Evolutionary conservation across 2,113 vertebrate genomes (phyloP).

Genomic region (Mirounga angustirostris): DNA sequence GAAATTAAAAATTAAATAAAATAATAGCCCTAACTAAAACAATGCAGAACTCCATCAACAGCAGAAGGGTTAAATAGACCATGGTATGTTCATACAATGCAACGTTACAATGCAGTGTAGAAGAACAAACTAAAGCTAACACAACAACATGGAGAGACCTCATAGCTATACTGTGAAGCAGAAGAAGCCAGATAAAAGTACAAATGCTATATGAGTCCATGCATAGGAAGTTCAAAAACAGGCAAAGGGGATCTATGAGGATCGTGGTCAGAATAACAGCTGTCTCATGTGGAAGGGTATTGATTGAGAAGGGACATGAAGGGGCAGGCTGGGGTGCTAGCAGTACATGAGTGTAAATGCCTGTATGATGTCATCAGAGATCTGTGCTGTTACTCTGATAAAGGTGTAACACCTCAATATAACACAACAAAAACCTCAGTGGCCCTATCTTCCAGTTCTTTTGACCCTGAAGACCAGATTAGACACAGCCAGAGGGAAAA

Average conservation of each 20-base stretch:
- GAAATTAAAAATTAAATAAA: neutral
- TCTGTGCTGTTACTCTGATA: neutral
- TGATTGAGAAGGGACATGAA: neutral
- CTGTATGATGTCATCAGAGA: neutral
- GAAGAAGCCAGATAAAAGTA: neutral
- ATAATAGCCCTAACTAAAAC: conserved; percentile 4
- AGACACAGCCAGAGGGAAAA: conserved; percentile 34
- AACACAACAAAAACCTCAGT: neutral
- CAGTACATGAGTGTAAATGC: neutral
- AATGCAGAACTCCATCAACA: neutral
- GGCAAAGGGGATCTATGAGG: neutral
- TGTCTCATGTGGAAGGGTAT: neutral
- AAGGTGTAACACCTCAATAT: neutral
- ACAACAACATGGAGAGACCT: neutral
- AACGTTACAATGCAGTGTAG: neutral
- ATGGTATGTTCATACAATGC: neutral
- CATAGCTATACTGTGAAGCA: neutral
- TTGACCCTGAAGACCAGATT: neutral
- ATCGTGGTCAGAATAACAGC: neutral
- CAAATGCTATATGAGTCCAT: neutral
- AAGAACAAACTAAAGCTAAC: neutral
- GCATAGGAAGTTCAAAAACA: neutral
- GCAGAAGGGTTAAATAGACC: neutral
- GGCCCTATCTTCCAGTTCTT: neutral
- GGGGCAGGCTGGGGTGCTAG: neutral